These are phyloP conservation scores for Pteronura brasiliensis DNA, from an alignment of 2,113 vertebrate species.

Conservation along the genomic window DNA sequence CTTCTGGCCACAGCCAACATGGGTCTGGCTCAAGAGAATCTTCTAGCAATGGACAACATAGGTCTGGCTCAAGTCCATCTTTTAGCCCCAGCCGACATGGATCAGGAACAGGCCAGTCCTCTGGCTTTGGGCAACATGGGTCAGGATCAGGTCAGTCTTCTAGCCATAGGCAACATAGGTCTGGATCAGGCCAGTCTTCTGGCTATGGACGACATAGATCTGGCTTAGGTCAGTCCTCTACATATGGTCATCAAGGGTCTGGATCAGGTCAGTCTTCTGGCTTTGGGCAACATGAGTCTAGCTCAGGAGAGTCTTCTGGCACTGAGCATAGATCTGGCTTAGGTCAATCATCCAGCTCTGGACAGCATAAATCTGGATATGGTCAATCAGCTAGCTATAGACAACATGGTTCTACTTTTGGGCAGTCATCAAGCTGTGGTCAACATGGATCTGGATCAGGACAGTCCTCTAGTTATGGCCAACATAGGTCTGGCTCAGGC, in stretches of 20 bases:
- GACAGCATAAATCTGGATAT: background rate
- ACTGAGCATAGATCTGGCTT: background rate
- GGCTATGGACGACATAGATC: background rate
- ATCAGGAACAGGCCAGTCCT: background rate
- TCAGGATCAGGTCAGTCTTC: background rate
- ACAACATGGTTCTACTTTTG: background rate
- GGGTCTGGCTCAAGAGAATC: background rate
- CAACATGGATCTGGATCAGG: background rate
- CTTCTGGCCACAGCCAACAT: background rate
- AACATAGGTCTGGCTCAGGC: background rate
- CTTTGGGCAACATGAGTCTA: background rate
- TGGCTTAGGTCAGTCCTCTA: background rate
- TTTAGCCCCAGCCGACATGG: background rate
- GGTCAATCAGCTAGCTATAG: background rate
- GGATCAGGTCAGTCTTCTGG: background rate
- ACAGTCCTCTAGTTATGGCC: background rate
- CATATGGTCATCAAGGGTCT: background rate
- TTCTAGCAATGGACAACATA: background rate
- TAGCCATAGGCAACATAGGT: background rate
- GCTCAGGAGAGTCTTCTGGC: background rate
- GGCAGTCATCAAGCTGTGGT: background rate
- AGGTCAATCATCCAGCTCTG: background rate
- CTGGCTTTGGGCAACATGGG: background rate
- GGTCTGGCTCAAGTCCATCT: background rate
- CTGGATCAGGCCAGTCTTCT: background rate